Conservation (phyloP, 2,113 vertebrate species). For the Rana temporaria region DNA sequence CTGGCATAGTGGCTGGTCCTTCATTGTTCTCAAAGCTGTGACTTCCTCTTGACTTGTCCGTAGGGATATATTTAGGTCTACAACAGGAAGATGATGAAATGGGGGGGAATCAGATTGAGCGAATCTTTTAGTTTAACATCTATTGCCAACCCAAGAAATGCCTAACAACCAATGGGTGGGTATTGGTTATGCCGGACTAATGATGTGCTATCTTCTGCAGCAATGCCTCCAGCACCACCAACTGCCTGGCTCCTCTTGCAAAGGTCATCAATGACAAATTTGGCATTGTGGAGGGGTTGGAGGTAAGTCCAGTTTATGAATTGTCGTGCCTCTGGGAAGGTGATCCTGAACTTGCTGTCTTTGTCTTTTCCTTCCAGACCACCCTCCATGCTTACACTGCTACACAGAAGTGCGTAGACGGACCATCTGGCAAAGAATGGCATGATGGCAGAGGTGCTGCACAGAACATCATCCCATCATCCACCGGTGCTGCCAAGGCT, state of each 20-base stretch:
- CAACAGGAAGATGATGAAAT: too few relatives aligned
- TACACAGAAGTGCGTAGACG: constrained; percentile 97
- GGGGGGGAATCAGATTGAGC: too few relatives aligned
- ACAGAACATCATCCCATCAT: constrained; percentile 98
- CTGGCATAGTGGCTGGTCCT: too few relatives aligned
- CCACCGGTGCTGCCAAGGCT: constrained; percentile 94
- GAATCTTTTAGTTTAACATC: too few relatives aligned
- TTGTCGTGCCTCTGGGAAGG: too few relatives aligned
- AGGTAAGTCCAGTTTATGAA: constrained; percentile 77
- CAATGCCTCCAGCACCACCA: constrained; percentile 97
- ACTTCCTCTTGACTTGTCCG: too few relatives aligned
- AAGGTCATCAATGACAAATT: constrained; percentile 97
- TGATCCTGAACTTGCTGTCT: background rate
- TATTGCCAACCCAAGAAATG: too few relatives aligned
- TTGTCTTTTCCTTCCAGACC: constrained; percentile 76
- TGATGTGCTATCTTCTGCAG: constrained; percentile 64
- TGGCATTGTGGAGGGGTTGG: constrained; percentile 90
- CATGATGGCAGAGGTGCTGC: constrained; percentile 91
- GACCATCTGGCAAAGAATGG: constrained; percentile 94
- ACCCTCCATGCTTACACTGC: constrained; percentile 96
- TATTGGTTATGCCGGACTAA: too few relatives aligned
- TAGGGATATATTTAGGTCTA: too few relatives aligned
- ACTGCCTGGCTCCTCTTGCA: constrained; percentile 94
- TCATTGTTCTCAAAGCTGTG: too few relatives aligned
- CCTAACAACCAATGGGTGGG: too few relatives aligned